Base-by-base conservation (phyloP, 2,888 invertebrate genomes). In the Dione juno region DNA sequence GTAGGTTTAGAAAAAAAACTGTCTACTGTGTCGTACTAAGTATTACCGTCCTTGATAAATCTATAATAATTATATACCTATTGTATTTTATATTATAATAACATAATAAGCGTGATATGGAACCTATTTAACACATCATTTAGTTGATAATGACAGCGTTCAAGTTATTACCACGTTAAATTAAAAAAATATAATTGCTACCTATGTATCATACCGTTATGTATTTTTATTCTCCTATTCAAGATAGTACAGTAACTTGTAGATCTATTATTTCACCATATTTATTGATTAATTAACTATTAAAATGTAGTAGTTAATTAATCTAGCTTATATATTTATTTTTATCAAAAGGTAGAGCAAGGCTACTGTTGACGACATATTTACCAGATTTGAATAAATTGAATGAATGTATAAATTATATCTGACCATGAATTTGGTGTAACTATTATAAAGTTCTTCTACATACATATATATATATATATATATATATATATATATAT, bases 191-290 rank as follows among this genome's bases (percentile, higher is more conserved):
- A 70, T 74, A 74, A 69, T 13, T 59, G 66, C n/a, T 5, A 43
- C n/a, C n/a, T n/a, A 48, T 77, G 76, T 75, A 77, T 59, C 72
- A 37, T 65, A 81, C 83, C 81, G 85, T 83, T 84, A 80, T 45
- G 53, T 66, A 63, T 63, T 75, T 77, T 78, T 75, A 14, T 37
- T 9, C 57, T 37, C 37, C 65, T 70, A 53, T 64, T 71, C 41
- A 64, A 71, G 66, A 21, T 41, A 43, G 69, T 71, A 69, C 73
- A 69, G 73, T 71, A 69, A 74, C 48, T 64, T 61, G 58, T 41
- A 19, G 52, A 64, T 66, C 58, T 71, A 61, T 68, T 41, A 54
- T 40, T 57, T 40, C 19, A 61, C 14, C 21, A 43, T 43, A 59
- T 28, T 61, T 61, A 61, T 14, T 10, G 8, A 43, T n/a, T n/a